Conservation (phyloP, 2,113 vertebrate genomes). For the Leiothrix lutea region DNA sequence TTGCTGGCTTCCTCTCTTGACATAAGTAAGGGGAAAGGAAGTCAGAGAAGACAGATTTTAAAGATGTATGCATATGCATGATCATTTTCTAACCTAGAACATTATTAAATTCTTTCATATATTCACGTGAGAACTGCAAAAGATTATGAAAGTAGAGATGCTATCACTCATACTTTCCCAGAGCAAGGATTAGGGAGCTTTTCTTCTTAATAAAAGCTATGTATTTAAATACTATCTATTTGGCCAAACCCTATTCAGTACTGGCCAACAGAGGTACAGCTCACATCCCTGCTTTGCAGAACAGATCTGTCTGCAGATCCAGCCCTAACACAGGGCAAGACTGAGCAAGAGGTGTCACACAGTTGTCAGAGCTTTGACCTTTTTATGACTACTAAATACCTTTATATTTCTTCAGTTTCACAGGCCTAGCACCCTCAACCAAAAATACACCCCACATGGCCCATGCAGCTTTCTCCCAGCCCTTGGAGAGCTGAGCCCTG, state of each 20-base stretch:
- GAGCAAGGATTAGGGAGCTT: not conserved
- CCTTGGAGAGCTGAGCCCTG: not conserved
- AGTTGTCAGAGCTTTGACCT: not conserved
- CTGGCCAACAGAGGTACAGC: not conserved
- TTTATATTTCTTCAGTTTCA: not conserved
- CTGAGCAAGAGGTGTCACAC: not conserved
- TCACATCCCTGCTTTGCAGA: not conserved
- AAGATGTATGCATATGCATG: constrained; percentile 11
- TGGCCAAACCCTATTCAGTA: not conserved
- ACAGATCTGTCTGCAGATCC: not conserved
- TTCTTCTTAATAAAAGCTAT: not conserved
- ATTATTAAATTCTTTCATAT: constrained; percentile 46
- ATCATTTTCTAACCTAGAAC: constrained; percentile 8
- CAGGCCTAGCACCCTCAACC: not conserved
- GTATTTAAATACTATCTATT: not conserved
- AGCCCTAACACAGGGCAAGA: not conserved
- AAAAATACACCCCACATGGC: fast-evolving
- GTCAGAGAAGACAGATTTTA: constrained; percentile 21
- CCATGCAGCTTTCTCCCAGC: not conserved
- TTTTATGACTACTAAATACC: not conserved
- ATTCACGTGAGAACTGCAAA: constrained; percentile 2
- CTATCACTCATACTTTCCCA: not conserved
- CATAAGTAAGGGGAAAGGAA: constrained; percentile 26
- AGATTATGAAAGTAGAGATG: not conserved
- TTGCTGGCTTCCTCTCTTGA: constrained; percentile 9